A percentile compares a stretch with the other conserved stretches of the same genome.
Conservation (phyloP, 2,113 vertebrate genomes). For the Porphyrio hochstetteri region DNA sequence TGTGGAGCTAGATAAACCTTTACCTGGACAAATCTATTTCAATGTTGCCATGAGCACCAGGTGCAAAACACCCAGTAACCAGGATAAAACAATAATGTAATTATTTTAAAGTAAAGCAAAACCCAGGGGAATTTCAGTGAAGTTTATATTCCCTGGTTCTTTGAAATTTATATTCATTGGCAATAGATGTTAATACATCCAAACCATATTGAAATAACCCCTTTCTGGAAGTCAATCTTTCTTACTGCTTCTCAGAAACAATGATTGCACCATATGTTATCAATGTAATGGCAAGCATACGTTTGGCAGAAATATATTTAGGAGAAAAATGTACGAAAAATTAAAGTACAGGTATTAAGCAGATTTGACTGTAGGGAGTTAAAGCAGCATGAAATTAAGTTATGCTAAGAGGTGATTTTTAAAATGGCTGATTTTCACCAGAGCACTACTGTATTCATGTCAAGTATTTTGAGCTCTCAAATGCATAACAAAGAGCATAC, state of each 20-base stretch:
- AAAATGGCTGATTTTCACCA: constrained; percentile 6
- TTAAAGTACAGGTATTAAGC: constrained; percentile 17
- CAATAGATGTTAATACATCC: background rate
- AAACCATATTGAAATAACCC: background rate
- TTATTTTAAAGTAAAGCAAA: background rate
- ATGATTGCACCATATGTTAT: background rate
- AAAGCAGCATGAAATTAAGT: constrained; percentile 45
- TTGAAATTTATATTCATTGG: background rate
- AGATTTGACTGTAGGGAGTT: background rate
- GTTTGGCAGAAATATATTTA: background rate
- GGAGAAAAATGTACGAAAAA: constrained; percentile 20
- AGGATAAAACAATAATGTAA: background rate
- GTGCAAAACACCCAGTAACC: background rate
- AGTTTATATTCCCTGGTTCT: background rate
- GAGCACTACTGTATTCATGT: background rate
- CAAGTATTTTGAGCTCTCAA: constrained; percentile 1
- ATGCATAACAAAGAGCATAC: background rate
- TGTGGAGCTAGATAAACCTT: background rate
- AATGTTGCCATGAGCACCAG: background rate
- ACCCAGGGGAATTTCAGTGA: background rate
- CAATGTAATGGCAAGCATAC: background rate
- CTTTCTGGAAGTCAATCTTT: background rate
- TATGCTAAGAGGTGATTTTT: constrained; percentile 16
- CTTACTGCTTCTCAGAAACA: background rate
- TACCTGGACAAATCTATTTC: background rate